A percentile compares a stretch with the other conserved stretches of the same genome.
These are phyloP conservation scores for Dendrocincla fuliginosa DNA, from an alignment of 2,797 vertebrate species.

Conservation along the genomic window DNA sequence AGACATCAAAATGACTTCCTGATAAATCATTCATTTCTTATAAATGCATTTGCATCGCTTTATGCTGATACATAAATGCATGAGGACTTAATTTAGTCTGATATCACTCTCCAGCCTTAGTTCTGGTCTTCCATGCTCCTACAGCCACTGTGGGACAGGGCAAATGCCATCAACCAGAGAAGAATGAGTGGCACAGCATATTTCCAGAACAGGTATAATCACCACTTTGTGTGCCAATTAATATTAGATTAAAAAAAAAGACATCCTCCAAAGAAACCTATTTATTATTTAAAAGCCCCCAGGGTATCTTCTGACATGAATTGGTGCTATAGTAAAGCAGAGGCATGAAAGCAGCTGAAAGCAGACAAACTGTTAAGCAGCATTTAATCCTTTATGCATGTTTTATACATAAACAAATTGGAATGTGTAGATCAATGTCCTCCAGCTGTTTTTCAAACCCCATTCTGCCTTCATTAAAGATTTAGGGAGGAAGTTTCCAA, in stretches of 20 bases:
- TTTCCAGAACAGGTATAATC: slow-evolving; percentile 51
- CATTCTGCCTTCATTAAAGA: slow-evolving; percentile 59
- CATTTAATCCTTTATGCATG: slow-evolving; percentile 76
- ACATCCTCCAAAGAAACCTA: slow-evolving; percentile 49
- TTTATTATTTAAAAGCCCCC: slow-evolving; percentile 70
- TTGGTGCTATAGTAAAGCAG: slow-evolving; percentile 1
- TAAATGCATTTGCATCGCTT: slow-evolving; percentile 37
- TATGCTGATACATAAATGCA: slow-evolving; percentile 70
- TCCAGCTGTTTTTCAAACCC: slow-evolving; percentile 76
- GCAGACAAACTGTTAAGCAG: slow-evolving; percentile 65
- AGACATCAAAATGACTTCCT: slow-evolving; percentile 43
- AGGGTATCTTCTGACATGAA: slow-evolving; percentile 53
- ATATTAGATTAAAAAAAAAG: slow-evolving; percentile 64
- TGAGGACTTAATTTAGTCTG: slow-evolving; percentile 73
- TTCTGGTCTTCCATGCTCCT: background rate
- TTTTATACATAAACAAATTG: slow-evolving; percentile 77
- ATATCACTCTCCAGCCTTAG: slow-evolving; percentile 52
- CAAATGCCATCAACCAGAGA: slow-evolving; percentile 23
- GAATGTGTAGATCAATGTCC: slow-evolving; percentile 75
- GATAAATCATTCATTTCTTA: slow-evolving; percentile 70
- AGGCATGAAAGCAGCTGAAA: slow-evolving; percentile 54
- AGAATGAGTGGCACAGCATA: background rate
- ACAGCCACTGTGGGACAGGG: slow-evolving; percentile 19
- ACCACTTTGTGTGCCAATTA: slow-evolving; percentile 62
- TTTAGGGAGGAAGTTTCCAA: slow-evolving; percentile 65